phyloP scores from a whole-genome alignment of 1,140 invertebrate species.

The Nebria ingens region DNA sequence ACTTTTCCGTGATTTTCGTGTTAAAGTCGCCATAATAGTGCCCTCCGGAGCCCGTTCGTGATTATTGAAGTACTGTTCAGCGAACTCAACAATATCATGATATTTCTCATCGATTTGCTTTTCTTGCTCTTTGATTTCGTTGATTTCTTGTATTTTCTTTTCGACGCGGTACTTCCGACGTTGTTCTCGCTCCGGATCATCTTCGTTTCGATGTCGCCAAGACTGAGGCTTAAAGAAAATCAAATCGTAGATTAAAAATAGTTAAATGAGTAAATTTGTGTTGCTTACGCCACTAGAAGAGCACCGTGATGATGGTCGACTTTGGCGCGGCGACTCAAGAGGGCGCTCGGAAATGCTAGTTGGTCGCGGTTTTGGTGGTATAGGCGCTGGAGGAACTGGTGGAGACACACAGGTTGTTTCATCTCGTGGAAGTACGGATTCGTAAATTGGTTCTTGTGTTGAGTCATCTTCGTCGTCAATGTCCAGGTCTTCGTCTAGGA shows the following conservation, averaged over 20 bases:
- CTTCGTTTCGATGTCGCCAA: slow-evolving; percentile 26
- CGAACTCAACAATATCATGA: slow-evolving; percentile 86
- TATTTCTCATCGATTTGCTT: slow-evolving; percentile 42
- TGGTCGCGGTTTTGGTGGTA: slow-evolving; percentile 30
- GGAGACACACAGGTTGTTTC: slow-evolving; percentile 43
- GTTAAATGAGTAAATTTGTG: neutral
- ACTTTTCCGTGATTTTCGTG: slow-evolving; percentile 62
- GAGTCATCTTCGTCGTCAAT: slow-evolving; percentile 36
- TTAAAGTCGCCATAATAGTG: slow-evolving; percentile 82
- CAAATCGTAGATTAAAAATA: slow-evolving; percentile 1
- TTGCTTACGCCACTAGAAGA: slow-evolving; percentile 19
- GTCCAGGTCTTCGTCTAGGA: slow-evolving; percentile 23
- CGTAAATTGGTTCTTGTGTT: slow-evolving; percentile 68
- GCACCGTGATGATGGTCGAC: slow-evolving; percentile 32
- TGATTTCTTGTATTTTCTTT: slow-evolving; percentile 69
- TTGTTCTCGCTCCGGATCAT: slow-evolving; percentile 52
- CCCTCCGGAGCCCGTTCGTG: slow-evolving; percentile 77
- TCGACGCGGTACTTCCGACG: slow-evolving; percentile 74
- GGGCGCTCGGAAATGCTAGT: slow-evolving; percentile 13
- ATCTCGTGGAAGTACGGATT: slow-evolving; percentile 63
- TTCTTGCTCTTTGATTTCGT: slow-evolving; percentile 45
- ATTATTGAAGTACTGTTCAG: slow-evolving; percentile 85
- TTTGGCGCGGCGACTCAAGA: slow-evolving; percentile 33
- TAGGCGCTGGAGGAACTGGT: slow-evolving; percentile 35
- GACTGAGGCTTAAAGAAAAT: slow-evolving; percentile 23